Base-by-base conservation (phyloP, 2,888 invertebrate genomes). In the Drosophila demipolita region DNA sequence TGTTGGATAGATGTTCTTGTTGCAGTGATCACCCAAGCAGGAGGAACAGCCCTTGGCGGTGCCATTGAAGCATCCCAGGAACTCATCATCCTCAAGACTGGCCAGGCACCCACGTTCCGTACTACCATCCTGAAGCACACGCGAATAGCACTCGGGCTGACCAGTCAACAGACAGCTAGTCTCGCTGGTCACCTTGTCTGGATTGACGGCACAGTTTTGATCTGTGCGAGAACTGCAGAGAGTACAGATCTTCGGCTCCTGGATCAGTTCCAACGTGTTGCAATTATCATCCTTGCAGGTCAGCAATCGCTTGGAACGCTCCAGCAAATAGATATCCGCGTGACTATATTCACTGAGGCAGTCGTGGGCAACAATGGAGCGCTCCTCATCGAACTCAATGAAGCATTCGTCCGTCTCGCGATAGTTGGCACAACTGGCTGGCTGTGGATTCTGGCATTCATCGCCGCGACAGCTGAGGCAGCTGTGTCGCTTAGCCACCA, bases 101-200 rank as follows among this genome's bases (percentile, higher is more conserved):
- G 92, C 88, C 9, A 91, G 40, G 17, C 92, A 92, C 11, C 93
- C 93, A 35, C 92, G 83, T 68, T 93, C 93, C 2, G 92, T 92
- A 32, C 80, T 64, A n/a, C 92, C 92, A 63, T 91, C 89, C 3
- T 20, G 3, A 4, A 91, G 72, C 0, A 92, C 86, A 7, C 92
- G 89, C 0, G 88, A 66, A 33, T 92, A 92, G 58, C 92, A 92
- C 1, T 90, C 77, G 0, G 92, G 88, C 23, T 82, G 78, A 3
- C 91, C 92, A 5, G 40, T 2, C 0, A 62, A 0, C 3, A 20
- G 11, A 35, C 92, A 92, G 0, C 9, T 70, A 0, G 90, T 90
- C 1, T 58, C 33, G 6, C 80, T 73, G 2, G 2, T 15, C 7
- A 91, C 77, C 8, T 3, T 42, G 0, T 32, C 3, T 0, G 91